Conservation (phyloP, 2,113 vertebrate species). For the Oncorhynchus masou region DNA sequence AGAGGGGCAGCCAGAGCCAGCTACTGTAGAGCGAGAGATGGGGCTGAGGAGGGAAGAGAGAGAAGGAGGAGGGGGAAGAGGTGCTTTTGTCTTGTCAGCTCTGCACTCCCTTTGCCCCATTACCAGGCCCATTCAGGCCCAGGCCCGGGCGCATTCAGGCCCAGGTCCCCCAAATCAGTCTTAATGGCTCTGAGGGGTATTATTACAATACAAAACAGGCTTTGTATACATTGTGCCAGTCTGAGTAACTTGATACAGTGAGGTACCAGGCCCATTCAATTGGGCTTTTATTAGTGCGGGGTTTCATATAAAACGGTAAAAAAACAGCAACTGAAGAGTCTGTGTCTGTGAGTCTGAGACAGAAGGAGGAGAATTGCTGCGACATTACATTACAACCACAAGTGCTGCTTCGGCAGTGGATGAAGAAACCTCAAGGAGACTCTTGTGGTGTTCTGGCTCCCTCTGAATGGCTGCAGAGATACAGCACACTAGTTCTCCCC, state of each 20-base stretch:
- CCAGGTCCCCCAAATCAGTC: constrained; percentile 37
- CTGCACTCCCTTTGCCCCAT: constrained; percentile 44
- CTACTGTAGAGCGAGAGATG: background rate
- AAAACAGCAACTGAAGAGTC: background rate
- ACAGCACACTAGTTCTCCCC: constrained; percentile 16
- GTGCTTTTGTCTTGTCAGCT: constrained; percentile 50
- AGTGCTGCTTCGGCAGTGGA: constrained; percentile 26
- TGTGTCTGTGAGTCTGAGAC: background rate
- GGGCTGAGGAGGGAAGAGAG: constrained; percentile 2
- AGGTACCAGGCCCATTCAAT: constrained; percentile 55
- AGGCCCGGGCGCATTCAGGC: constrained; percentile 45
- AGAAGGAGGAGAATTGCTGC: constrained; percentile 36
- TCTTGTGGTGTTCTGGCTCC: constrained; percentile 45
- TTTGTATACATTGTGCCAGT: constrained; percentile 64
- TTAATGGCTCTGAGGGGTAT: constrained; percentile 60
- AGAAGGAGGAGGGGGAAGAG: background rate
- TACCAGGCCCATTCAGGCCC: constrained; percentile 54
- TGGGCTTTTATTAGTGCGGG: constrained; percentile 50
- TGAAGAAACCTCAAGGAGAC: constrained; percentile 46
- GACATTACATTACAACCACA: constrained; percentile 62
- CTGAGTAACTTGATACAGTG: constrained; percentile 61
- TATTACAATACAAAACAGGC: constrained; percentile 63
- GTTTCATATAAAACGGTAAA: constrained; percentile 22
- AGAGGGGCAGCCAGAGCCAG: constrained; percentile 11
- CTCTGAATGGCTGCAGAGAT: constrained; percentile 42